Conservation (phyloP, 1,140 invertebrate species). For the Sinonovacula constricta region DNA sequence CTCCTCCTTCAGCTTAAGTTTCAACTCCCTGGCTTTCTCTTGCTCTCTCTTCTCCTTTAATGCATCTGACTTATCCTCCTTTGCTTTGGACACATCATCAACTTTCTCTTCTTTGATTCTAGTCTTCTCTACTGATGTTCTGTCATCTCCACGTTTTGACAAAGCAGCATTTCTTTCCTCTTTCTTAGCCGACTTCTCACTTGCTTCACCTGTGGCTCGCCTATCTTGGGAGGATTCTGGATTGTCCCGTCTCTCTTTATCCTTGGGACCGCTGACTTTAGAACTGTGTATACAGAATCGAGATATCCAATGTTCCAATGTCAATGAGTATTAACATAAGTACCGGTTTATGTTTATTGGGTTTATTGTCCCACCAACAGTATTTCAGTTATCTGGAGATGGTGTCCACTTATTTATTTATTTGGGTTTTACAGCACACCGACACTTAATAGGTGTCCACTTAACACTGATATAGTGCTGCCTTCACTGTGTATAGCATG, state of each 20-base stretch:
- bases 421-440: too few species aligned
- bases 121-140: conserved; percentile 51
- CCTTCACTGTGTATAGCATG: too few species aligned
- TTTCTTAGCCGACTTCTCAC: conserved; percentile 33
- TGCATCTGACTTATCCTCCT: conserved; percentile 43
- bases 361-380: too few species aligned
- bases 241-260: not conserved
- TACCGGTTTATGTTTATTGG: too few species aligned
- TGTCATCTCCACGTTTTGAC: conserved; percentile 53
- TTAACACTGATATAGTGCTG: too few species aligned
- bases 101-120: conserved; percentile 45
- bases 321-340: too few species aligned
- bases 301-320: too few species aligned
- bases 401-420: too few species aligned
- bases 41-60: conserved; percentile 56
- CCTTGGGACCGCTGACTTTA: conserved; percentile 11
- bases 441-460: too few species aligned
- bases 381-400: too few species aligned
- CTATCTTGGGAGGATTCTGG: too few species aligned
- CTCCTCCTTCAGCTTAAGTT: conserved; percentile 44
- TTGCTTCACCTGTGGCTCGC: conserved; percentile 29
- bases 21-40: conserved; percentile 32
- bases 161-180: conserved; percentile 53
- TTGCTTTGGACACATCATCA: conserved; percentile 41
- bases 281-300: too few species aligned